phyloP scores from a whole-genome alignment of 2,888 invertebrate genomes.

The Periphyllus acericola region DNA sequence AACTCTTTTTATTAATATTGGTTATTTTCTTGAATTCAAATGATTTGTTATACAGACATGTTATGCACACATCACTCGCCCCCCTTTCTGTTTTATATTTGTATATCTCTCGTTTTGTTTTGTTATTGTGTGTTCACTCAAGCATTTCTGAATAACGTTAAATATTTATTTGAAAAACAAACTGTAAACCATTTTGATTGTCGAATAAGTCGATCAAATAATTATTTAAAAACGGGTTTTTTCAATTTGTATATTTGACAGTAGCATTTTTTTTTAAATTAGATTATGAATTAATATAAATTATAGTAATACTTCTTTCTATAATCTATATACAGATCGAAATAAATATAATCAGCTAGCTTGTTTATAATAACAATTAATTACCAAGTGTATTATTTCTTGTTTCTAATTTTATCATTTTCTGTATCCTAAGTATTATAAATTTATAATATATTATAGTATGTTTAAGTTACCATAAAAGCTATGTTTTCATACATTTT shows the following conservation, averaged over 20 bases:
- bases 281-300: background rate
- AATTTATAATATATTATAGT: no score
- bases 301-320: background rate
- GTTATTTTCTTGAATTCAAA: background rate
- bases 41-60: background rate
- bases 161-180: constrained; percentile 43
- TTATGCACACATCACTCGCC: background rate
- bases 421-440: no score
- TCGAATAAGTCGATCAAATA: background rate
- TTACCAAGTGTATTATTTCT: background rate
- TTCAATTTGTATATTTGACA: background rate
- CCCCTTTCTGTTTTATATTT: background rate
- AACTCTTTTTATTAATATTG: no score
- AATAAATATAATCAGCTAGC: background rate
- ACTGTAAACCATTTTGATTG: constrained; percentile 32
- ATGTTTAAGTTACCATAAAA: no score
- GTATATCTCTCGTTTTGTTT: background rate
- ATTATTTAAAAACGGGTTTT: background rate
- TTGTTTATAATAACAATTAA: background rate
- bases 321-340: background rate
- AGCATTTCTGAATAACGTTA: constrained; percentile 48
- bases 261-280: background rate
- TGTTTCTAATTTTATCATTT: no score
- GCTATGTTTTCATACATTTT: no score
- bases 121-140: constrained; percentile 17